Conservation (phyloP, 2,113 vertebrate genomes). For the Amazona guildingii region DNA sequence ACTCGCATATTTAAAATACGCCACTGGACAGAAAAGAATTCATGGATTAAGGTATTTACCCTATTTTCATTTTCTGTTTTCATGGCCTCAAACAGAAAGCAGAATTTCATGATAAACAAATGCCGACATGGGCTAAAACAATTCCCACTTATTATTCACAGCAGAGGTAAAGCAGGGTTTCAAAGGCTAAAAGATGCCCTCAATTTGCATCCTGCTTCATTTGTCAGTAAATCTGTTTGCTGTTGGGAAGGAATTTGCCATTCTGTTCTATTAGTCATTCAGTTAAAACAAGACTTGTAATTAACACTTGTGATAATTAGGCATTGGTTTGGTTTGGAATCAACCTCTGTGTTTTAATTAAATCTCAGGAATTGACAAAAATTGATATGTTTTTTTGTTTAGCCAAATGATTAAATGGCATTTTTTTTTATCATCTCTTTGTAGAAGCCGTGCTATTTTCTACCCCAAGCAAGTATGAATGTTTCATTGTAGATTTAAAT, state of each 20-base stretch:
- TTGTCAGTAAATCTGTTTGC: conserved; percentile 70
- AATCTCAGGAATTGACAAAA: conserved; percentile 67
- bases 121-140: conserved; percentile 19
- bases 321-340: conserved; percentile 58
- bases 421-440: conserved; percentile 6
- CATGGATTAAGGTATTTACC: neutral
- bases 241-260: conserved; percentile 59
- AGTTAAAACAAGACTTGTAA: conserved; percentile 66
- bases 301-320: conserved; percentile 72
- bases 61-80: neutral
- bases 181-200: conserved; percentile 64
- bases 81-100: neutral
- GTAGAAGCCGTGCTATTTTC: conserved; percentile 13
- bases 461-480: neutral
- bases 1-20: neutral
- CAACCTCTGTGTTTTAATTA: conserved; percentile 74
- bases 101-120: conserved; percentile 51
- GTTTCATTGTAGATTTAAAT: conserved; percentile 4
- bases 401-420: conserved; percentile 12
- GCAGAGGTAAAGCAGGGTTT: conserved; percentile 53
- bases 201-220: conserved; percentile 69
- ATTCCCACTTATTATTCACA: conserved; percentile 69
- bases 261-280: conserved; percentile 71
- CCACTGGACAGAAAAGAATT: neutral
- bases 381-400: conserved; percentile 37